Conservation (phyloP, 2,113 vertebrate species). For the Crypturellus undulatus region DNA sequence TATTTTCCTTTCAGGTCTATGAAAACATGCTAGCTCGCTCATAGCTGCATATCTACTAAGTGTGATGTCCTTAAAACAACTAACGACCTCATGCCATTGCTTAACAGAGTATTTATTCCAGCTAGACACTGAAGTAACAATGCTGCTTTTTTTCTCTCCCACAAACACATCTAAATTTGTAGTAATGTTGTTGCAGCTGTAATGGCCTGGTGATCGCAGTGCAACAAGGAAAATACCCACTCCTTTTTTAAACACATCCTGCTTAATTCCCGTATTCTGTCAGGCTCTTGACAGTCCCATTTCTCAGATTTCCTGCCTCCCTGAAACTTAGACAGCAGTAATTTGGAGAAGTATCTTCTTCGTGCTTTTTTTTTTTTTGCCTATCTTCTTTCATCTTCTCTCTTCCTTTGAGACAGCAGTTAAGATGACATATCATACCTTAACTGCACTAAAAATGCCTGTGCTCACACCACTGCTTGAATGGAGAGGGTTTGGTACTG, state of each 20-base stretch:
- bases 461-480: background rate
- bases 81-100: background rate
- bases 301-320: background rate
- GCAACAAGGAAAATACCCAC: background rate
- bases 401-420: background rate
- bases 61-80: conserved; percentile 9
- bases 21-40: background rate
- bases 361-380: fast-evolving
- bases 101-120: conserved; percentile 27
- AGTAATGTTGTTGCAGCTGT: conserved; percentile 54
- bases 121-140: conserved; percentile 46
- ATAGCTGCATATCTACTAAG: background rate
- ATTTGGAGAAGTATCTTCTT: background rate
- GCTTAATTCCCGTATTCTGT: background rate
- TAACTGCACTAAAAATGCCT: background rate
- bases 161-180: background rate
- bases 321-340: background rate
- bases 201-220: conserved; percentile 40
- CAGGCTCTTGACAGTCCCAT: background rate
- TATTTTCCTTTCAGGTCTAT: background rate
- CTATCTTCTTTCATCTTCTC: background rate
- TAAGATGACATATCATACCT: background rate
- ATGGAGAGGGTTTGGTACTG: no score
- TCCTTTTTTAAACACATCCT: background rate
- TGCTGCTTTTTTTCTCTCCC: background rate